phyloP scores from a whole-genome alignment of 1,140 invertebrate species.

The Muscidifurax raptorellus region DNA sequence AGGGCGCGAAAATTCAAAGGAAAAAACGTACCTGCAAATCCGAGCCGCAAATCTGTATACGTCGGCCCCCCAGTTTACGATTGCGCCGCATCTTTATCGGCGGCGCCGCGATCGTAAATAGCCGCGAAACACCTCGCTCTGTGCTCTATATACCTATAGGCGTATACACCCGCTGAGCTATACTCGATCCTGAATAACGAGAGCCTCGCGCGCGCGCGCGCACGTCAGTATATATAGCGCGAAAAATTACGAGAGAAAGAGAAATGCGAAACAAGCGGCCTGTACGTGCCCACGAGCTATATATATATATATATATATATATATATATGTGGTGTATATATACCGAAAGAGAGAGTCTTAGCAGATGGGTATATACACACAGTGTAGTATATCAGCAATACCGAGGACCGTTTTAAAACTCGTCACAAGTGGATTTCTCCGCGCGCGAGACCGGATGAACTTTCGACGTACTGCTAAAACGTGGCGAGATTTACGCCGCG shows the following conservation, averaged over 20 bases:
- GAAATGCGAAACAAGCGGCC: conserved; percentile 48
- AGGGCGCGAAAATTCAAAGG: background rate
- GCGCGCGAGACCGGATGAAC: conserved; percentile 67
- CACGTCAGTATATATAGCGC: background rate
- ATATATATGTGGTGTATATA: no score
- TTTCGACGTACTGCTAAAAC: conserved; percentile 75
- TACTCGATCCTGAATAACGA: conserved; percentile 42
- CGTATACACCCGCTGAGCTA: conserved; percentile 29
- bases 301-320: no score
- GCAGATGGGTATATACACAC: conserved; percentile 4
- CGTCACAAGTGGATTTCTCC: conserved; percentile 73
- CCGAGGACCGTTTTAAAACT: conserved; percentile 67
- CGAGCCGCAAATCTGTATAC: background rate
- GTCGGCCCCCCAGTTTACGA: no score
- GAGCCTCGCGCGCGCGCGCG: background rate
- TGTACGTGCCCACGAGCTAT: conserved; percentile 31
- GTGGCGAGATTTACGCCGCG: conserved; percentile 73
- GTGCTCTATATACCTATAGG: conserved; percentile 36
- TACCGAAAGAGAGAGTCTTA: background rate
- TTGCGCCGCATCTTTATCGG: background rate
- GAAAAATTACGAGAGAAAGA: conserved; percentile 24
- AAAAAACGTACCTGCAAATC: background rate
- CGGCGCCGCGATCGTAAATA: background rate
- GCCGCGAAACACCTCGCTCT: background rate
- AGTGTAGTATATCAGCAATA: conserved; percentile 61